phyloP scores from a whole-genome alignment of 2,888 invertebrate species.

The Laspeyria flexula region DNA sequence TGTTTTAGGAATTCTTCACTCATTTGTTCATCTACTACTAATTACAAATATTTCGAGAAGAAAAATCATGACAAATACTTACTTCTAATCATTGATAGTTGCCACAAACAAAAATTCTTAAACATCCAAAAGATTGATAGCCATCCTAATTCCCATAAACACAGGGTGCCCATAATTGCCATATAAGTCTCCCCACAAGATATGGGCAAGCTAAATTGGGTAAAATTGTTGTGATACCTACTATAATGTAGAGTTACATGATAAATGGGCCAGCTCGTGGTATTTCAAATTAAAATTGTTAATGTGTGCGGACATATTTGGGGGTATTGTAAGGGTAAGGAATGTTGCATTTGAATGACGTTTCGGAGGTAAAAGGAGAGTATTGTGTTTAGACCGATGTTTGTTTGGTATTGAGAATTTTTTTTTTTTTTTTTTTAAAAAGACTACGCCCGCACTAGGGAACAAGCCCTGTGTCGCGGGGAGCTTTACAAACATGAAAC shows the following conservation, averaged over 20 bases:
- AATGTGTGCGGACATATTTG: constrained; percentile 49
- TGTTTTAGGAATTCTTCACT: no score
- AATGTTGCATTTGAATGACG: neutral
- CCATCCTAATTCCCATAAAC: constrained; percentile 12
- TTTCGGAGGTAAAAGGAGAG: neutral
- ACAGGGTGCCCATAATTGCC: constrained; percentile 12
- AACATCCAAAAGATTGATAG: constrained; percentile 10
- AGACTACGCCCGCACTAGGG: no score
- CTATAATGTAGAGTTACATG: constrained; percentile 53
- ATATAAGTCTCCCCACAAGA: constrained; percentile 26
- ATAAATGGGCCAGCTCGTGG: constrained; percentile 52
- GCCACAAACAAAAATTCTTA: neutral
- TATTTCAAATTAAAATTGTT: constrained; percentile 45
- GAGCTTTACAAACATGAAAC: no score
- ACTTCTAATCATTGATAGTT: neutral
- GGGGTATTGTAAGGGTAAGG: neutral
- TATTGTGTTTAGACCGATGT: no score
- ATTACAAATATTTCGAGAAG: no score
- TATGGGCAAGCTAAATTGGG: constrained; percentile 53
- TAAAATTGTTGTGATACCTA: constrained; percentile 61
- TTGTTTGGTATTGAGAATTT: no score
- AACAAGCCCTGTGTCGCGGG: no score
- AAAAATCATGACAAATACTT: no score
- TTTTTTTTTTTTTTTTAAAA: no score
- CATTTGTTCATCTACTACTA: no score